Base-by-base conservation (phyloP, 2,113 vertebrate species). In the Ailuropoda melanoleuca region DNA sequence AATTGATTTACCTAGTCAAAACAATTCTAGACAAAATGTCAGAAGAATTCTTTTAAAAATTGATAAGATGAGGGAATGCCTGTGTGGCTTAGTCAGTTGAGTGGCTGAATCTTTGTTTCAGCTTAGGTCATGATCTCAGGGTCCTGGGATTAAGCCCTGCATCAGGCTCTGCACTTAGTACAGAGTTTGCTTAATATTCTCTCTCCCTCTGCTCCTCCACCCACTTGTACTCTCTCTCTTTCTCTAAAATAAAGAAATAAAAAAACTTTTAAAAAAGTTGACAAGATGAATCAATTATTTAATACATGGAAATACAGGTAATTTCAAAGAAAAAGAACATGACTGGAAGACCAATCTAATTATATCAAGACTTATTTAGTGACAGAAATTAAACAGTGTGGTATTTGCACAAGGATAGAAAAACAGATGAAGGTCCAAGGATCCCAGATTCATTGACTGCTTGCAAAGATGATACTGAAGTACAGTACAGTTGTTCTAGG, bases 301-400 rank as follows among this genome's bases (percentile, higher is more conserved):
- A 93, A 21, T 15, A 83, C 8, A 43, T 26, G 13, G 18, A 85
- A 89, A 77, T 56, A 68, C 0, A 17, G 46, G 37, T 56, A 46
- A 91, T 43, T 91, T 91, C 64, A 56, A 89, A 89, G 19, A 82
- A 87, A 34, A 39, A 19, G 43, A 92, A 78, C 14, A 21, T 37
- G 26, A 46, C 4, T 60, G 15, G 7, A 53, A 70, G 15, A 31
- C 13, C 23, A 12, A 64, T 29, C 1, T n/a, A 31, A 9, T 29
- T 58, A 46, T 60, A 90, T 26, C 4, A 64, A 50, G 50, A n/a
- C 18, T 64, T 62, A 60, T 37, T 70, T 29, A 58, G 4, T 4
- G 19, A 23, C 24, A 23, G 62, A n/a, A 62, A 62, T 70, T 83
- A 31, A 15, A 53, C 3, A 78, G 23, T 56, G 24, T 70, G 13